phyloP scores from a whole-genome alignment of 2,113 vertebrate species.

The sheep (Ovis aries) region DNA sequence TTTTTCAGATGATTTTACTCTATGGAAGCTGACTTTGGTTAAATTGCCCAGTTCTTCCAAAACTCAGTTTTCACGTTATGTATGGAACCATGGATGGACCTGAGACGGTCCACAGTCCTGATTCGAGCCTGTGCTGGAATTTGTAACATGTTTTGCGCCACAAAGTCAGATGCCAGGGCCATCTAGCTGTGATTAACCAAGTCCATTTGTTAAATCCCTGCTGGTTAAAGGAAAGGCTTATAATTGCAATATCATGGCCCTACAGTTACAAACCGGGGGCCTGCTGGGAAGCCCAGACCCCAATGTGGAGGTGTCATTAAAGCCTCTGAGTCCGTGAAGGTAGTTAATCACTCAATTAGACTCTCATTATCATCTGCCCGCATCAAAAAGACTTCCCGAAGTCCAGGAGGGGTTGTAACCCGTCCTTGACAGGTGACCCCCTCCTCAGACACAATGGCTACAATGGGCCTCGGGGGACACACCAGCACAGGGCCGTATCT shows the following conservation, averaged over 20 bases:
- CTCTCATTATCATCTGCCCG: conserved; percentile 79
- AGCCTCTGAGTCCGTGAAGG: conserved; percentile 46
- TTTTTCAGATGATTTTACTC: neutral
- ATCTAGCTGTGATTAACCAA: conserved; percentile 44
- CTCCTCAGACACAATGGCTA: conserved; percentile 60
- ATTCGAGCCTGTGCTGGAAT: neutral
- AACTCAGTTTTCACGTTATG: neutral
- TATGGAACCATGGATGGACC: too few species aligned
- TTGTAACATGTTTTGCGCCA: neutral
- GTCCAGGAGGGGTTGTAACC: conserved; percentile 68
- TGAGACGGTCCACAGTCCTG: neutral
- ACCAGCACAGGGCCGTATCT: conserved; percentile 58
- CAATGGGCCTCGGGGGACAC: conserved; percentile 59
- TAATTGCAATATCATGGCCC: conserved; percentile 52
- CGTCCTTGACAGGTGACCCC: conserved; percentile 74
- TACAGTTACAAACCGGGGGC: conserved; percentile 41
- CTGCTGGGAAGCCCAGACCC: neutral
- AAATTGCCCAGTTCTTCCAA: neutral
- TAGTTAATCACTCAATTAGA: conserved; percentile 86
- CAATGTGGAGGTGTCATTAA: conserved; percentile 47
- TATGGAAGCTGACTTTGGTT: neutral
- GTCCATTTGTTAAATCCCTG: conserved; percentile 55
- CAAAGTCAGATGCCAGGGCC: conserved; percentile 21
- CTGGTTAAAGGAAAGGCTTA: conserved; percentile 45
- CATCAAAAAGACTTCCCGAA: conserved; percentile 78